Percentiles rank a stretch among this genome's conserved stretches.
Evolutionary conservation across 1,140 invertebrate genomes (phyloP).

Genomic region (Antheraea mylitta): DNA sequence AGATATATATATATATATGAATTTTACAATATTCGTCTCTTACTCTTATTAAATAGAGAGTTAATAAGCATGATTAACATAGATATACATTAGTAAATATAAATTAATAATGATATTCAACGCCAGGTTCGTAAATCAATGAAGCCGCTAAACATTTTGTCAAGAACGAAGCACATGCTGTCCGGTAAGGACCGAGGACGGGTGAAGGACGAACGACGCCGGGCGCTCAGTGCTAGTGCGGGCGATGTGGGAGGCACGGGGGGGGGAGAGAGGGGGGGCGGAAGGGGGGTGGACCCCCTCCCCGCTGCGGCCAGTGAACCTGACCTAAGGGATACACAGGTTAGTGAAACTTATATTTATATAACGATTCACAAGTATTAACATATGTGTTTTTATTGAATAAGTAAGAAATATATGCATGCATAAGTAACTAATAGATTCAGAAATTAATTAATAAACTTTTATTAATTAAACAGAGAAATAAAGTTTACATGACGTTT

Average conservation of each 20-base stretch:
- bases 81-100: too few species aligned
- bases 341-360: conserved; percentile 24
- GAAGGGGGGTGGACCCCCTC: conserved; percentile 22
- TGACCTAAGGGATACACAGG: conserved; percentile 53
- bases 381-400: too few species aligned
- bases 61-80: too few species aligned
- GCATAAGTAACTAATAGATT: too few species aligned
- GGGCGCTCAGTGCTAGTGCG: conserved; percentile 79
- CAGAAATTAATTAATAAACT: too few species aligned
- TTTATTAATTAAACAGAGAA: too few species aligned
- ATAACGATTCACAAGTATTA: too few species aligned
- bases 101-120: background rate
- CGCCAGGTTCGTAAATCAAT: conserved; percentile 60
- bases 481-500: too few species aligned
- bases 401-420: too few species aligned
- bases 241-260: conserved; percentile 36
- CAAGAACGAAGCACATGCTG: conserved; percentile 60
- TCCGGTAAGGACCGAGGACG: conserved; percentile 80
- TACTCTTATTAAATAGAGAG: too few species aligned
- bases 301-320: conserved; percentile 58
- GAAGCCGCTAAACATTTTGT: conserved; percentile 63
- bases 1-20: too few species aligned
- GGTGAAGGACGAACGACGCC: conserved; percentile 89
- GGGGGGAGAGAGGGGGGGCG: conserved; percentile 80
- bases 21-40: too few species aligned